phyloP scores from a whole-genome alignment of 2,113 vertebrate genomes.

The Pithys albifrons region DNA sequence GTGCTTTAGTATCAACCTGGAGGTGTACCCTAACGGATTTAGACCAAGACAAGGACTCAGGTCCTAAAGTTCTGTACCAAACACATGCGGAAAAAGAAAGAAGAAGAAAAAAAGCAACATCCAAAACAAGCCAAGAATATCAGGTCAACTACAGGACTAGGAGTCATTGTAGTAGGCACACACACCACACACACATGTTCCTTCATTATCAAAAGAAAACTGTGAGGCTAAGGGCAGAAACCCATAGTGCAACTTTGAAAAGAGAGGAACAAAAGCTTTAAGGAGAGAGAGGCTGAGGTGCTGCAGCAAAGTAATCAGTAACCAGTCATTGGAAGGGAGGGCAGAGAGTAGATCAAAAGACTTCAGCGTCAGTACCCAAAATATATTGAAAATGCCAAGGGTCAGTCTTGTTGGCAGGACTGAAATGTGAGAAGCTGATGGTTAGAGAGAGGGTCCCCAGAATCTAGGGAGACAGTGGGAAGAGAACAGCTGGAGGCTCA shows the following conservation, averaged over 20 bases:
- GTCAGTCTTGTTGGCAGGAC: background rate
- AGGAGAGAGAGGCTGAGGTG: background rate
- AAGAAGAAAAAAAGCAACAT: background rate
- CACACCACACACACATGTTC: background rate
- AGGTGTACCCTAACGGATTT: background rate
- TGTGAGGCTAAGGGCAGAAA: background rate
- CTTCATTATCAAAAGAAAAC: background rate
- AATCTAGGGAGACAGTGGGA: background rate
- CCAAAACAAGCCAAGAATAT: background rate
- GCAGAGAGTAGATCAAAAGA: background rate
- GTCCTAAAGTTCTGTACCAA: background rate
- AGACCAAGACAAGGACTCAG: background rate
- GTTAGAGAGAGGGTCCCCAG: background rate
- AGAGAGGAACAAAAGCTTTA: background rate
- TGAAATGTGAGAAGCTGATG: background rate
- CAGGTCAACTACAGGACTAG: background rate
- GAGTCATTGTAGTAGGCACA: background rate
- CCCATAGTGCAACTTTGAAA: background rate
- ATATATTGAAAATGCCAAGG: background rate
- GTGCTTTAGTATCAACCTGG: background rate
- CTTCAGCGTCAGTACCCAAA: background rate
- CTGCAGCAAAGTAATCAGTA: background rate
- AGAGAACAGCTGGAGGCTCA: background rate
- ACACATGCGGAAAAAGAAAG: background rate
- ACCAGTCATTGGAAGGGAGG: background rate